Conservation (phyloP, 2,797 vertebrate genomes). For the Pseudochaenichthys georgianus region DNA sequence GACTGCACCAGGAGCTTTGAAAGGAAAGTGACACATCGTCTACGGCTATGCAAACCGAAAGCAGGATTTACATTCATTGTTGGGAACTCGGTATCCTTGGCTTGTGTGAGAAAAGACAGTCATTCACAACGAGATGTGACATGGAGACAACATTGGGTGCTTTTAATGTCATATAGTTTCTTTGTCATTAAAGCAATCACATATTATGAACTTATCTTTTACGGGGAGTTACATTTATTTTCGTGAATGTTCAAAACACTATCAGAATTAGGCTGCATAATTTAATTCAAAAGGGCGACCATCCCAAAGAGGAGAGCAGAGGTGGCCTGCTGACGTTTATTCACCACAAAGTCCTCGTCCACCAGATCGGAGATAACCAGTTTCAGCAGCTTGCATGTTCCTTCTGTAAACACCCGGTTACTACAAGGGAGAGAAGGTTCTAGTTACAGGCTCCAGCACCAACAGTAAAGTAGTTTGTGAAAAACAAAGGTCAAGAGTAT, state of each 20-base stretch:
- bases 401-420: constrained; percentile 98
- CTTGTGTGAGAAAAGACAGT: neutral
- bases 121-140: constrained; percentile 4
- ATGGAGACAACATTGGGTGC: neutral
- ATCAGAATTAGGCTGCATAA: too few relatives aligned
- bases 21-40: constrained; percentile 1
- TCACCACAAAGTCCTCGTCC: constrained; percentile 96
- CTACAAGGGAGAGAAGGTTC: constrained; percentile 71
- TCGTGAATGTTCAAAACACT: too few relatives aligned
- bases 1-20: neutral
- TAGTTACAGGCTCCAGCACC: neutral
- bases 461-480: neutral
- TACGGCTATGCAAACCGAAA: neutral
- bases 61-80: constrained; percentile 15
- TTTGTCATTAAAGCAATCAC: neutral
- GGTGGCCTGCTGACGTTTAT: constrained; percentile 93
- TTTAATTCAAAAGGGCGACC: constrained; percentile 91
- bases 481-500: neutral
- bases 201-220: neutral
- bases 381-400: constrained; percentile 97
- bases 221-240: neutral
- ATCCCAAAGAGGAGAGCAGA: constrained; percentile 98
- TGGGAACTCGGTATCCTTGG: neutral
- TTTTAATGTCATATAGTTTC: neutral
- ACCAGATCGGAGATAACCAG: constrained; percentile 96